phyloP scores from a whole-genome alignment of 2,797 vertebrate genomes.

The Neostethus bicornis region DNA sequence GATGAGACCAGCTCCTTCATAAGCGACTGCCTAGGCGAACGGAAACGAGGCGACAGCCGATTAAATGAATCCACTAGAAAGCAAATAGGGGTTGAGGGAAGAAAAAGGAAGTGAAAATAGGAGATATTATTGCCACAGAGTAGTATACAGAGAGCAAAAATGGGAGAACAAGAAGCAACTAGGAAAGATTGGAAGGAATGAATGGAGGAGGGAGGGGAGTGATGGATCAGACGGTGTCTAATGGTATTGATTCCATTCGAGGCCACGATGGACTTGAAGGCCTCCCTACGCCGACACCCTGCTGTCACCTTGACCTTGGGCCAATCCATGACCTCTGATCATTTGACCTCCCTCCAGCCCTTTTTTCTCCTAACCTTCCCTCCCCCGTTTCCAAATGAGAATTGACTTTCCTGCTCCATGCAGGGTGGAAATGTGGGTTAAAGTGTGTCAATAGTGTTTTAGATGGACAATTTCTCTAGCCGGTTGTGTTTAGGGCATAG shows the following conservation, averaged over 20 bases:
- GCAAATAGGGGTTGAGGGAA: slow-evolving; percentile 51
- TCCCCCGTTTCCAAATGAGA: slow-evolving; percentile 84
- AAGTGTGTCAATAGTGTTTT: slow-evolving; percentile 97
- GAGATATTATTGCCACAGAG: slow-evolving; percentile 45
- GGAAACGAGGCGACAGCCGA: slow-evolving; percentile 51
- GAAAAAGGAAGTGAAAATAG: slow-evolving; percentile 50
- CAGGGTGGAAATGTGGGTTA: slow-evolving; percentile 89
- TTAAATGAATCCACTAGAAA: slow-evolving; percentile 67
- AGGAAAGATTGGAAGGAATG: no score
- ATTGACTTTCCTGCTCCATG: slow-evolving; percentile 83
- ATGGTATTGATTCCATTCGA: slow-evolving; percentile 90
- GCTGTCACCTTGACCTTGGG: slow-evolving; percentile 93
- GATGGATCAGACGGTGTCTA: slow-evolving; percentile 84
- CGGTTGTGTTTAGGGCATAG: slow-evolving; percentile 77
- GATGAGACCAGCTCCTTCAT: slow-evolving; percentile 68
- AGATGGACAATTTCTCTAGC: slow-evolving; percentile 91
- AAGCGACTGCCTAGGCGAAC: slow-evolving; percentile 35
- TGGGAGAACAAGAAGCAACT: slow-evolving; percentile 1
- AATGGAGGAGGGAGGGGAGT: slow-evolving; percentile 25
- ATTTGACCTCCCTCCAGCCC: slow-evolving; percentile 56
- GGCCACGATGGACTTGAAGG: slow-evolving; percentile 85
- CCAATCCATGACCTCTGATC: slow-evolving; percentile 75
- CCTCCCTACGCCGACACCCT: slow-evolving; percentile 76
- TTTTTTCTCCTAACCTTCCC: slow-evolving; percentile 35
- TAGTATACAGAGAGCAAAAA: background rate